phyloP scores from a whole-genome alignment of 2,113 vertebrate species.

The Rattus rattus region DNA sequence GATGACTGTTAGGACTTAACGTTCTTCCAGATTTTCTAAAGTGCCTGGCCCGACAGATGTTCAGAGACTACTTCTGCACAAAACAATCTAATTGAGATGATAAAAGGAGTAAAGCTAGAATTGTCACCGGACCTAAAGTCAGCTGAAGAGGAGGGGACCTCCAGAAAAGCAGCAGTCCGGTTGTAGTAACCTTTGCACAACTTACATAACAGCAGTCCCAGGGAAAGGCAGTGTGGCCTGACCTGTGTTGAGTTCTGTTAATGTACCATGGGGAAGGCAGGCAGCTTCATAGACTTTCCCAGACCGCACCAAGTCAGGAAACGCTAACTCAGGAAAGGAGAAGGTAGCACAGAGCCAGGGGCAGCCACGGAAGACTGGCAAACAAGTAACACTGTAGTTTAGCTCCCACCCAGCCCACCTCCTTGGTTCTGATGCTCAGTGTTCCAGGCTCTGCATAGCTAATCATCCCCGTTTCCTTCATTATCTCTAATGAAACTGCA shows the following conservation, averaged over 20 bases:
- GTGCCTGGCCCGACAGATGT: not conserved
- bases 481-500: not conserved
- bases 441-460: not conserved
- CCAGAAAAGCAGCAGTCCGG: slow-evolving; percentile 1
- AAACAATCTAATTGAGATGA: slow-evolving; percentile 6
- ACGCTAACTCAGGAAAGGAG: not conserved
- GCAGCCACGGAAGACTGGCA: not conserved
- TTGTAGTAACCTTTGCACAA: not conserved
- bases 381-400: not conserved
- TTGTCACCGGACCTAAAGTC: not conserved
- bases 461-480: not conserved
- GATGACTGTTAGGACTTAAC: not conserved
- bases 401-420: not conserved
- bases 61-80: slow-evolving; percentile 1
- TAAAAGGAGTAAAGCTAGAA: slow-evolving; percentile 29
- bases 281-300: not conserved
- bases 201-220: not conserved
- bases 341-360: not conserved
- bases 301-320: not conserved
- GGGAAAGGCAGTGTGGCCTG: not conserved
- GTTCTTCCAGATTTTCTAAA: not conserved
- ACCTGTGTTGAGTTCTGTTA: slow-evolving; percentile 11
- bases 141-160: not conserved
- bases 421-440: not conserved
- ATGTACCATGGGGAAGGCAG: not conserved